These are phyloP conservation scores for Aphidius gifuensis DNA, from an alignment of 1,140 invertebrate genomes.

Conservation along the genomic window DNA sequence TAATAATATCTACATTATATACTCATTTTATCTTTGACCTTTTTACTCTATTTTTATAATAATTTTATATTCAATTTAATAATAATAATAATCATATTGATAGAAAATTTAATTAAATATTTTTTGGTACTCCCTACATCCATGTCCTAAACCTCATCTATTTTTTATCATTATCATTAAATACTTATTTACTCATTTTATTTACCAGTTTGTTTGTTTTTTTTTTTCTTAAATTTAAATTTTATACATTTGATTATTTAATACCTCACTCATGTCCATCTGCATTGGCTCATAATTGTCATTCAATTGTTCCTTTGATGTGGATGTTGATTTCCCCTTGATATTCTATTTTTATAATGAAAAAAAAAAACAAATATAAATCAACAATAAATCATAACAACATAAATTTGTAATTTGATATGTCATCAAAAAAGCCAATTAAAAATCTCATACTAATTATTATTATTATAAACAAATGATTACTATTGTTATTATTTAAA, in stretches of 20 bases:
- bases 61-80: not conserved
- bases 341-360: constrained; percentile 5
- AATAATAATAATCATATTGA: constrained; percentile 21
- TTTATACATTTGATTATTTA: constrained; percentile 7
- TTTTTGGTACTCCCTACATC: constrained; percentile 2
- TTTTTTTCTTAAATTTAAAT: not conserved
- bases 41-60: not conserved
- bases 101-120: not conserved
- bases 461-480: too few species aligned
- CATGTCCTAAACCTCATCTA: not conserved
- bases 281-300: constrained; percentile 59
- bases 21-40: constrained; percentile 17
- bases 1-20: constrained; percentile 1
- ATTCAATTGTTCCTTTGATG: constrained; percentile 42
- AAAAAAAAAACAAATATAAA: constrained; percentile 30
- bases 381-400: not conserved
- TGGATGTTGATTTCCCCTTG: constrained; percentile 25
- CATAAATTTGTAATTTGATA: too few species aligned
- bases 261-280: constrained; percentile 63
- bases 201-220: not conserved
- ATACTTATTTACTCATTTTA: not conserved
- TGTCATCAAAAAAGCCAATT: too few species aligned
- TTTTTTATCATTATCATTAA: too few species aligned
- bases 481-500: too few species aligned
- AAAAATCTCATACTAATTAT: too few species aligned